Conservation (phyloP, 2,888 invertebrate genomes). For the Rhimphoctona megacephalus region DNA sequence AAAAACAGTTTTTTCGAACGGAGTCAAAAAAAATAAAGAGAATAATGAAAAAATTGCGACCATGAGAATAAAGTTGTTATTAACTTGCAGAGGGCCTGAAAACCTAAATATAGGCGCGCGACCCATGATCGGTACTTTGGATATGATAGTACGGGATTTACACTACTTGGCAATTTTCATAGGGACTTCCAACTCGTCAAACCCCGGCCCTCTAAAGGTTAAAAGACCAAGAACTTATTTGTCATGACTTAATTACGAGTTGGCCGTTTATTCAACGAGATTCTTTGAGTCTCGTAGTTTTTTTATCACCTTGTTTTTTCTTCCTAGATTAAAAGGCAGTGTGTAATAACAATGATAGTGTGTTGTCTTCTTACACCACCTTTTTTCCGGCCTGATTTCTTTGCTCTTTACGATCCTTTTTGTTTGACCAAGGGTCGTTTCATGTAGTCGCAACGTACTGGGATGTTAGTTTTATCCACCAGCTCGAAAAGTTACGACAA, state of each 20-base stretch:
- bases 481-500: background rate
- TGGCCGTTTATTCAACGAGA: background rate
- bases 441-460: background rate
- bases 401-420: background rate
- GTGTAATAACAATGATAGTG: background rate
- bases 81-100: no score
- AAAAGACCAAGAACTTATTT: background rate
- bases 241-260: background rate
- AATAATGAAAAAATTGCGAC: background rate
- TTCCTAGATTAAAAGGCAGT: background rate
- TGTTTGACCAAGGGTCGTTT: slow-evolving; percentile 12
- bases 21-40: background rate
- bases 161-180: no score
- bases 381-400: background rate
- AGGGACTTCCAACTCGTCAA: no score
- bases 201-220: no score
- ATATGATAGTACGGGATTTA: no score
- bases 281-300: background rate
- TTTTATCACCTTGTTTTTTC: background rate
- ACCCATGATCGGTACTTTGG: no score
- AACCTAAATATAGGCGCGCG: no score
- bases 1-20: background rate
- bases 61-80: background rate
- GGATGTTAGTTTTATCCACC: background rate
- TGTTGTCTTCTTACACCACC: background rate